Base-by-base conservation (phyloP, 2,797 vertebrate genomes). In the Cirrhinus molitorella region DNA sequence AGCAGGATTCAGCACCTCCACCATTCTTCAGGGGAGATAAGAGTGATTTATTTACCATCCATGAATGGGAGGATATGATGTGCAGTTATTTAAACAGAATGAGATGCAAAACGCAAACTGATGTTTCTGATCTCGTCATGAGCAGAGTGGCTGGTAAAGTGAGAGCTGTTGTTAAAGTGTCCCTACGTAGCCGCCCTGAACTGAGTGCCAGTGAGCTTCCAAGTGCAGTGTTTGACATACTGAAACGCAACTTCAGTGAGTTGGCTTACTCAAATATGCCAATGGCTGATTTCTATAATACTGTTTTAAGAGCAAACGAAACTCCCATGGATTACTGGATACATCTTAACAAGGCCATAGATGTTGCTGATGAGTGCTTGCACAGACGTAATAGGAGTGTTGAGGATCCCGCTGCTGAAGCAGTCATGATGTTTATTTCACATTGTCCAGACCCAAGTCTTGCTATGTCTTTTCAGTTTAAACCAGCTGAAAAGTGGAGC, bases 361-460 rank as follows among this genome's bases (percentile, higher is more conserved):
- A 85, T 68, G 71, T 83, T 37, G 86, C 75, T 13, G 85, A 78
- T 19, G 61, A 85, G 59, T 85, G 68, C 23, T 67, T 88, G 16
- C 9, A 5, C 4, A 73, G 76, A 17, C 34, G 34, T 10, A 65
- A 63, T 9, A 83, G 21, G 16, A 31, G 65, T 17, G 66, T 87
- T 10, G 71, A 87, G 19, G 80, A 86, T 10, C 73, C 67, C 0
- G 17, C 31, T 21, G 45, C 68, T 47, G 84, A 88, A 23, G 72
- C 80, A 5, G 87, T 87, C 3, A 81, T 85, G 70, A 86, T 88
- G 87, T 87, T 89, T 49, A 70, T 89, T 11, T 71, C 72, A 0
- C 80, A 86, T 21, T 89, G 83, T 21, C 87, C 85, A 51, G 63
- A 85, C n/a, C 81, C 63, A 10, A 43, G 45, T 40, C 81, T 89